Conservation (phyloP, 2,888 invertebrate genomes). For the Ischnus inquisitorius region DNA sequence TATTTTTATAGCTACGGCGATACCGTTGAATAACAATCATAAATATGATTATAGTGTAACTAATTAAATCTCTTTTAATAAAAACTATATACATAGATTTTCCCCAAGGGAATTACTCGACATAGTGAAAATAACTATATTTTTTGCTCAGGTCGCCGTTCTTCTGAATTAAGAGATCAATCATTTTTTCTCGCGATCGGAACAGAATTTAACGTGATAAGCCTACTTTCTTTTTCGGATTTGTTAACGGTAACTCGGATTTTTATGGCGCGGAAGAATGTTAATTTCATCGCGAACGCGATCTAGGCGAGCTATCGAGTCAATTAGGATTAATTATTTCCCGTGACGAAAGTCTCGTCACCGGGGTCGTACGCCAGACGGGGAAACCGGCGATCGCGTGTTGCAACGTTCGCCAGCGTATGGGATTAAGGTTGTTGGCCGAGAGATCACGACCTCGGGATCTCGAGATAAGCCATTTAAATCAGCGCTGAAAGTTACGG, state of each 20-base stretch:
- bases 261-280: background rate
- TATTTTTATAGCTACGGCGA: no score
- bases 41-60: no score
- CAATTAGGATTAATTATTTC: constrained; percentile 50
- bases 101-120: no score
- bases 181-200: background rate
- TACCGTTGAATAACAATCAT: no score
- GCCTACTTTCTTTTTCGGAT: background rate
- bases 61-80: no score
- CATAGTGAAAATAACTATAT: no score
- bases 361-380: constrained; percentile 5
- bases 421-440: constrained; percentile 59
- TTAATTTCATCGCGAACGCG: background rate
- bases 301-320: constrained; percentile 17
- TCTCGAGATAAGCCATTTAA: constrained; percentile 60
- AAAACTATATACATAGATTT: no score
- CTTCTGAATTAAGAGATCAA: no score
- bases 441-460: constrained; percentile 58
- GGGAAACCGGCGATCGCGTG: constrained; percentile 17
- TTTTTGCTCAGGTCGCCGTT: no score
- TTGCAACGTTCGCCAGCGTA: constrained; percentile 17
- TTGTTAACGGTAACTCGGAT: background rate
- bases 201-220: background rate
- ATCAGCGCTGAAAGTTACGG: constrained; percentile 52
- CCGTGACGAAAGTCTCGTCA: constrained; percentile 17